A percentile compares a stretch with the other conserved stretches of the same genome.
phyloP scores from a whole-genome alignment of 2,113 vertebrate genomes.

The Dicaeum eximium region DNA sequence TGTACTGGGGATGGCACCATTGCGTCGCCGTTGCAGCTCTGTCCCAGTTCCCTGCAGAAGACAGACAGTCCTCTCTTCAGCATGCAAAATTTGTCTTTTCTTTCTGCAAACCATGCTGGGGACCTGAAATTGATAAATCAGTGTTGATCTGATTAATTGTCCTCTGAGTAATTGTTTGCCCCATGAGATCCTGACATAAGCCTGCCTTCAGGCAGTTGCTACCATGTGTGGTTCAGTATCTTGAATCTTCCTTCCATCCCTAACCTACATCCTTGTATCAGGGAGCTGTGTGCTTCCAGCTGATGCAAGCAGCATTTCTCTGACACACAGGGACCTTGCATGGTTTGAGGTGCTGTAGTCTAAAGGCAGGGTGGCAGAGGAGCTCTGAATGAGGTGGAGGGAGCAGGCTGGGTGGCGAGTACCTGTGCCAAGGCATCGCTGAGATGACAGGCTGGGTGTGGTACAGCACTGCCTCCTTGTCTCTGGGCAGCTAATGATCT shows the following conservation, averaged over 20 bases:
- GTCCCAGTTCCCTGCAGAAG: background rate
- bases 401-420: background rate
- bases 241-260: background rate
- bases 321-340: fast-evolving
- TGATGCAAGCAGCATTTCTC: background rate
- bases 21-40: fast-evolving
- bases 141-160: background rate
- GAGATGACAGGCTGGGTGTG: background rate
- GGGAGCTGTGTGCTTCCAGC: fast-evolving
- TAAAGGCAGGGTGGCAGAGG: background rate
- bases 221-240: background rate
- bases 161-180: background rate
- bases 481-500: background rate
- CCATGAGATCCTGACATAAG: background rate
- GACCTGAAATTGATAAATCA: background rate
- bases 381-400: background rate
- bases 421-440: background rate
- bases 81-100: background rate
- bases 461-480: background rate
- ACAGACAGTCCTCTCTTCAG: background rate
- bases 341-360: background rate
- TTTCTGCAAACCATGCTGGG: background rate
- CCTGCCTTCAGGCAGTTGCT: background rate
- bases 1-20: background rate
- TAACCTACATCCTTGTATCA: background rate